phyloP scores from a whole-genome alignment of 2,888 invertebrate species.

The Sepiola atlantica region DNA sequence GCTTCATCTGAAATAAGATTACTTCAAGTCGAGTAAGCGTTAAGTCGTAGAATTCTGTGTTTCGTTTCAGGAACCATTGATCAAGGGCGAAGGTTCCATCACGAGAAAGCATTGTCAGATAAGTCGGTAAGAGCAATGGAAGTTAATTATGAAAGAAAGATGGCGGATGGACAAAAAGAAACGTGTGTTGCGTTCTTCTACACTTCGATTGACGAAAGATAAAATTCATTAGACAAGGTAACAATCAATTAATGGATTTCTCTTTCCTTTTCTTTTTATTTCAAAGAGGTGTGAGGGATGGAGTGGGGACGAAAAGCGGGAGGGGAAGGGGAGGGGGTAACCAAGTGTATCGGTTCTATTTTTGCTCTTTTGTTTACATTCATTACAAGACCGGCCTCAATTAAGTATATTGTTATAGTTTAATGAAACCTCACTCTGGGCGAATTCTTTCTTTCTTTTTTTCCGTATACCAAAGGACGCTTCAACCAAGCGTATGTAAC shows the following conservation, averaged over 20 bases:
- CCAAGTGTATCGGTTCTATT: neutral
- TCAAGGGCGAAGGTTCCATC: neutral
- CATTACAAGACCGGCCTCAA: neutral
- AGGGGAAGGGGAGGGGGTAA: neutral
- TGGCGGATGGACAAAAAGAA: neutral
- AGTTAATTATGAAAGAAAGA: neutral
- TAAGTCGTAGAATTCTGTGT: too few species aligned
- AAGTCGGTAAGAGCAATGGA: neutral
- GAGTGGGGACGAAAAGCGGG: too few species aligned
- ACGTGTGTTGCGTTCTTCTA: neutral
- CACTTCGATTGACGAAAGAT: neutral
- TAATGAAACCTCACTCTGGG: neutral
- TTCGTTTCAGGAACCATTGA: too few species aligned
- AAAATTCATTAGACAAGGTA: constrained; percentile 32
- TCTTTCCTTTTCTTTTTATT: neutral
- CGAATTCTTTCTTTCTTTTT: neutral
- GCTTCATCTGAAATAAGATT: too few species aligned
- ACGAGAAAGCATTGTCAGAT: neutral
- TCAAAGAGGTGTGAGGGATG: too few species aligned
- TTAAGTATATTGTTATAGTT: constrained; percentile 15
- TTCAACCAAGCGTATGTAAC: neutral
- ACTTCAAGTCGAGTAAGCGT: too few species aligned
- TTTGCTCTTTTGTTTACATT: neutral
- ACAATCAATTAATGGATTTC: constrained; percentile 8
- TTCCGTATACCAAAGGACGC: neutral